Evolutionary conservation across 1,140 invertebrate genomes (phyloP), one percentile per base, ranked within the genome.

Genomic region (Plodia interpunctella): DNA sequence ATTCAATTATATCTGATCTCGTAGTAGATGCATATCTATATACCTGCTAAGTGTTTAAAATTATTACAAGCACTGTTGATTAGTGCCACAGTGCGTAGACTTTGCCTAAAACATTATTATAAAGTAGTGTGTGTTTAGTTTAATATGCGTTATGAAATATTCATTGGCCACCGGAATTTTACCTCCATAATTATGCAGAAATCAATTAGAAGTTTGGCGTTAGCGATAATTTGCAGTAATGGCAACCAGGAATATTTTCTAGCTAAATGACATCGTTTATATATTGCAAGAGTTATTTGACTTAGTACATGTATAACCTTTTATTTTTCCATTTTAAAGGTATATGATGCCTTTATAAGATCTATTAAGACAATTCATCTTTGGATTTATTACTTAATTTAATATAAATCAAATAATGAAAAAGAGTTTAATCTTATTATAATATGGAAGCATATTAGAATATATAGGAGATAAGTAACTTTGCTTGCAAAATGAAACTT

Each of bases 151-250:
- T 70, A 87, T 87, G 81, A 86, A 86, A 81, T 86, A 83, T 84
- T 81, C 81, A 86, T 81, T 74, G 72, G 67, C 70, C 73, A 80
- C 82, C 77, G 65, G 76, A 78, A 79, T 82, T 74, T 87, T 87
- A 80, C 83, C 81, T 80, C 78, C 78, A 63, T 65, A 66, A 78
- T 82, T 78, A 83, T 78, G 68, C 72, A 74, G 76, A 74, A 83
- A 83, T 83, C 78, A 80, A 68, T 78, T 74, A 72, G 19, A 62
- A 56, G 62, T 32, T 59, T 55, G 6, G 62, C 67, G 72, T 77
- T 74, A 72, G 59, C 64, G 63, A 49, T 77, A 77, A 77, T 77
- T 68, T 59, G 59, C 62, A 2, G 53, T 76, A 72, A 76, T 72
- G 35, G 60, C 21, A 25, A 25, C 44, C 30, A 56, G 38, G 52